Evolutionary conservation across 92 coral and sea anemone species (phyloP).

Genomic region (Ricordea florida): DNA sequence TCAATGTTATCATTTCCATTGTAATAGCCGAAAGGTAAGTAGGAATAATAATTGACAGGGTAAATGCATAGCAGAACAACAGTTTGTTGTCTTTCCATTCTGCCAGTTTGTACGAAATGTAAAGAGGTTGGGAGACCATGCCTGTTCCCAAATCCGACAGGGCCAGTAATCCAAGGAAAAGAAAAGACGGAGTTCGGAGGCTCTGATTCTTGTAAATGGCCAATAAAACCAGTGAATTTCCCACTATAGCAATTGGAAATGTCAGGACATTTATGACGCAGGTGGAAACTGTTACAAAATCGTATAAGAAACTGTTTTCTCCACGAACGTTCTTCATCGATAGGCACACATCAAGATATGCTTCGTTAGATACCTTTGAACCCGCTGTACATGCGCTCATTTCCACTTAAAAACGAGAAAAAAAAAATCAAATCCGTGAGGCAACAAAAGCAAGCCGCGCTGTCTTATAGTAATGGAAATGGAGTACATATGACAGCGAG

Average conservation of each 20-base stretch:
- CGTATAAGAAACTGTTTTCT: no score
- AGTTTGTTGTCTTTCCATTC: background rate
- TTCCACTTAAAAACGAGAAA: no score
- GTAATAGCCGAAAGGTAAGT: background rate
- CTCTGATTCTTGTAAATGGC: background rate
- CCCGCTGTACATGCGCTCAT: no score
- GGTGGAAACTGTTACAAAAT: background rate
- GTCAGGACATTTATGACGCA: background rate
- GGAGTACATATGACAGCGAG: no score
- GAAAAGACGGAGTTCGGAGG: background rate
- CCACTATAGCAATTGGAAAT: background rate
- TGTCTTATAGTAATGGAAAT: no score
- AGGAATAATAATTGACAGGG: background rate
- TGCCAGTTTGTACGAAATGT: background rate
- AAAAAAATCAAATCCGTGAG: no score
- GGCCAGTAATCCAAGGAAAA: background rate
- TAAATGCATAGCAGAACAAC: background rate
- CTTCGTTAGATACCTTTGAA: no score
- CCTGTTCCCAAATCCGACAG: background rate
- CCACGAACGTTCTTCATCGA: no score
- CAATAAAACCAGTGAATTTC: background rate
- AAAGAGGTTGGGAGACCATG: background rate
- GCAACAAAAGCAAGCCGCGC: no score
- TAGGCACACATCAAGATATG: no score
- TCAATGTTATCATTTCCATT: background rate